Base-by-base conservation (phyloP, 2,113 vertebrate species). In the Phylloscopus trochiloides region DNA sequence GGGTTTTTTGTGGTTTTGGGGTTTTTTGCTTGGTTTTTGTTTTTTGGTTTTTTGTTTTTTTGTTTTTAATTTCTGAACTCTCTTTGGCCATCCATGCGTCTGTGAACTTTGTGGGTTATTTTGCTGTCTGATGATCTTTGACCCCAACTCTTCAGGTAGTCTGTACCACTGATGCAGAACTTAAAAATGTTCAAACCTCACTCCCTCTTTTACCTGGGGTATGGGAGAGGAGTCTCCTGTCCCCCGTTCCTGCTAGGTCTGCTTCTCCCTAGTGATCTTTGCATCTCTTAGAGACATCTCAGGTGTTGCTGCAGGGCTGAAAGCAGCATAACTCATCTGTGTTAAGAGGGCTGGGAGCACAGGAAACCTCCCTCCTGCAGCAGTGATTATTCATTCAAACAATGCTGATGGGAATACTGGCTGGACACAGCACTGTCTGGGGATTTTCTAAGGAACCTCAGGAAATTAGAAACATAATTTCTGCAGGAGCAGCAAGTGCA, bases 391-490 rank as follows among this genome's bases (percentile, higher is more conserved):
- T 86, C 25, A 62, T 79, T 94, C 75, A 17, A 38, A 52, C 3
- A 4, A 42, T 17, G 45, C 32, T 76, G 66, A 47, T 80, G 2
- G 25, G 10, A 47, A 47, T 50, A 17, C 42, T 88, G 86, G 29
- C 67, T 66, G 74, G 74, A 65, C 88, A 76, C 26, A 66, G 75
- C 67, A 43, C 22, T 77, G 24, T 38, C 78, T 61, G 52, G 77
- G 59, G 81, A 55, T 42, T 76, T 82, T 66, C 38, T 77, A 77
- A 88, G 1, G 20, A 88, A 36, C 38, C 63, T 47, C 5, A 4
- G 72, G 55, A 95, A 92, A 95, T 94, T 25, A 92, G 38, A 63
- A 70, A 38, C 31, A 32, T 91, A 22, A 86, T 94, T 96, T 94
- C 75, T 0, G 0, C 58, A 71, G 86, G 67, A 68, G 51, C 75